These are phyloP conservation scores for Liposcelis brunnea DNA, from an alignment of 2,888 invertebrate species.

Conservation along the genomic window DNA sequence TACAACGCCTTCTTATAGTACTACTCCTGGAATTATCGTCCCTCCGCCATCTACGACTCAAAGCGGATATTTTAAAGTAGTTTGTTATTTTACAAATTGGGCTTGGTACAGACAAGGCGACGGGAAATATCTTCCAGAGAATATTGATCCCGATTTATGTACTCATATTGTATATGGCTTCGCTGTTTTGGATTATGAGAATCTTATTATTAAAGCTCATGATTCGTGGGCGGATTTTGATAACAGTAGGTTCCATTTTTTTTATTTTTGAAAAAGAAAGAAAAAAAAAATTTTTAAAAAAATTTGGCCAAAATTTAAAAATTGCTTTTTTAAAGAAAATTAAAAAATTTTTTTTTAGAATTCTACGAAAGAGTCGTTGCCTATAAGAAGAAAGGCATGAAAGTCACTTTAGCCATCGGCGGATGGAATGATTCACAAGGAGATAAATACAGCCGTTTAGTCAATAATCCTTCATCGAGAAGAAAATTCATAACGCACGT, in stretches of 20 bases:
- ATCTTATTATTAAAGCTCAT: constrained; percentile 60
- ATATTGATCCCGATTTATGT: constrained; percentile 72
- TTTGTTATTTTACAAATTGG: constrained; percentile 89
- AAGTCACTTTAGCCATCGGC: constrained; percentile 76
- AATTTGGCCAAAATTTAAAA: too few species aligned
- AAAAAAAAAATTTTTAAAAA: constrained; percentile 10
- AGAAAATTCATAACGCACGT: constrained; percentile 56
- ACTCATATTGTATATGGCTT: constrained; percentile 90
- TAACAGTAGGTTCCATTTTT: constrained; percentile 41
- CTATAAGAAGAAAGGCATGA: constrained; percentile 60
- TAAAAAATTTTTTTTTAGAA: constrained; percentile 29
- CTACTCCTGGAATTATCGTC: constrained; percentile 20
- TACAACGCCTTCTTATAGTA: constrained; percentile 17
- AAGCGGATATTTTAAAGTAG: constrained; percentile 49
- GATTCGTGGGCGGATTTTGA: constrained; percentile 85
- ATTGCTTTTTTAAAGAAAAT: too few species aligned
- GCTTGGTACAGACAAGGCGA: constrained; percentile 73
- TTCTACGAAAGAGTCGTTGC: constrained; percentile 72
- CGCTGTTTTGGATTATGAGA: constrained; percentile 71
- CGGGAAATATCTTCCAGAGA: constrained; percentile 69
- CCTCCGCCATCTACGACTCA: constrained; percentile 14
- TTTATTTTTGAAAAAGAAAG: background rate
- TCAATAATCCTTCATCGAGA: constrained; percentile 55
- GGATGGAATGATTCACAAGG: constrained; percentile 91
- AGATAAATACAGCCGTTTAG: constrained; percentile 73